These are phyloP conservation scores for Byasa hedistus DNA, from an alignment of 2,888 invertebrate genomes.

Conservation along the genomic window DNA sequence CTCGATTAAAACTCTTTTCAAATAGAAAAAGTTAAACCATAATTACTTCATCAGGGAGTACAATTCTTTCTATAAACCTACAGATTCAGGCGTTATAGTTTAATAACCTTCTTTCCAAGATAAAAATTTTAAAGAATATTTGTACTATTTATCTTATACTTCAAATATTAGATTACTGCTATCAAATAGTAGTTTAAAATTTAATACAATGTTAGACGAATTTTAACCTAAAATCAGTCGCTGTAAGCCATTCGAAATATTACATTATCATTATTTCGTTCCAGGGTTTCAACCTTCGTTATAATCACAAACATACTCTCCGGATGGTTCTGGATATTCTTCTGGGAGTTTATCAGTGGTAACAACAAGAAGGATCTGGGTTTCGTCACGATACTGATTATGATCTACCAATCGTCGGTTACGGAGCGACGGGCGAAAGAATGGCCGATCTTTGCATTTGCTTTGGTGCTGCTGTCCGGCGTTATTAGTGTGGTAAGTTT, in stretches of 20 bases:
- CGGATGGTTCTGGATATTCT: constrained; percentile 79
- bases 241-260: neutral
- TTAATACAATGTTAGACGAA: neutral
- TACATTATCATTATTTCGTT: constrained; percentile 58
- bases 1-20: too few relatives aligned
- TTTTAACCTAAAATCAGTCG: neutral
- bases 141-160: neutral
- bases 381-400: constrained; percentile 79
- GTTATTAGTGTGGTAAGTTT: constrained; percentile 81
- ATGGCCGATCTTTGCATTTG: constrained; percentile 80
- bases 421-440: constrained; percentile 67
- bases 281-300: constrained; percentile 81
- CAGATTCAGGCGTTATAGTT: too few relatives aligned
- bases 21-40: too few relatives aligned
- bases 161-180: neutral
- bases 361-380: constrained; percentile 68
- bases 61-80: too few relatives aligned
- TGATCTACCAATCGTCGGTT: constrained; percentile 81
- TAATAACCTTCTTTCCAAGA: too few relatives aligned
- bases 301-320: constrained; percentile 78
- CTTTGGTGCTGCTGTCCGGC: constrained; percentile 78
- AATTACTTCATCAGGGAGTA: too few relatives aligned
- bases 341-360: constrained; percentile 76
- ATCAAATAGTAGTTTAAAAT: neutral
- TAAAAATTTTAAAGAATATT: too few relatives aligned